phyloP scores from a whole-genome alignment of 2,797 vertebrate genomes.

The Hypotaenidia philippensis region DNA sequence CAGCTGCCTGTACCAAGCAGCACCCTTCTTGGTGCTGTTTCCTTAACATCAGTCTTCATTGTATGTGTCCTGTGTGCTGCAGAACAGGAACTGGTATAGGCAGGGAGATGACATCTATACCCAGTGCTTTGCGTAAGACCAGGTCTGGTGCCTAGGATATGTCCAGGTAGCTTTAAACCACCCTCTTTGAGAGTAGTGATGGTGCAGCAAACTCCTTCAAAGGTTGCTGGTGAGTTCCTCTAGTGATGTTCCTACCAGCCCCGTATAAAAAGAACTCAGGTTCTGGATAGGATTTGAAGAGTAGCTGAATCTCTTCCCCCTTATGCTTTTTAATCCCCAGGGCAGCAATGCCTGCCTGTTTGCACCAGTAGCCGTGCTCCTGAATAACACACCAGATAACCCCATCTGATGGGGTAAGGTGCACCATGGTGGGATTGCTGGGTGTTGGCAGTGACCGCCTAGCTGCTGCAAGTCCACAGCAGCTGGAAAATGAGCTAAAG shows the following conservation, averaged over 20 bases:
- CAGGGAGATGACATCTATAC: neutral
- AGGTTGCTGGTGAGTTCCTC: neutral
- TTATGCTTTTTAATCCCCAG: neutral
- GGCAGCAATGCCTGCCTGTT: neutral
- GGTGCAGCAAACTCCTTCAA: neutral
- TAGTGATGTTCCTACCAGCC: neutral
- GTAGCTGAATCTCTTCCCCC: neutral
- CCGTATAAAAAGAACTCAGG: neutral
- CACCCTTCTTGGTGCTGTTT: neutral
- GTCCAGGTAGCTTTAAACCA: neutral
- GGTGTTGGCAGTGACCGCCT: neutral
- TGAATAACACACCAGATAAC: neutral
- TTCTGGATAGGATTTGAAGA: rapidly evolving
- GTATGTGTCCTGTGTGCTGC: neutral
- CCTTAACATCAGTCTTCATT: neutral
- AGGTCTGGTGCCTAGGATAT: neutral
- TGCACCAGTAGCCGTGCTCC: neutral
- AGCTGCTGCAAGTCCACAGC: neutral
- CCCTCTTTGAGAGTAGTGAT: neutral
- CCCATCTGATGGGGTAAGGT: neutral
- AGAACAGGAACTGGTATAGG: neutral
- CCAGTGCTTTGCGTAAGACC: neutral
- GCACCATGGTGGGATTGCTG: neutral
- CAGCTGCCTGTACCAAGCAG: neutral
- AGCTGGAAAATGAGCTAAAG: neutral